Conservation (phyloP, 2,113 vertebrate species). For the mouse (Mus musculus) region DNA sequence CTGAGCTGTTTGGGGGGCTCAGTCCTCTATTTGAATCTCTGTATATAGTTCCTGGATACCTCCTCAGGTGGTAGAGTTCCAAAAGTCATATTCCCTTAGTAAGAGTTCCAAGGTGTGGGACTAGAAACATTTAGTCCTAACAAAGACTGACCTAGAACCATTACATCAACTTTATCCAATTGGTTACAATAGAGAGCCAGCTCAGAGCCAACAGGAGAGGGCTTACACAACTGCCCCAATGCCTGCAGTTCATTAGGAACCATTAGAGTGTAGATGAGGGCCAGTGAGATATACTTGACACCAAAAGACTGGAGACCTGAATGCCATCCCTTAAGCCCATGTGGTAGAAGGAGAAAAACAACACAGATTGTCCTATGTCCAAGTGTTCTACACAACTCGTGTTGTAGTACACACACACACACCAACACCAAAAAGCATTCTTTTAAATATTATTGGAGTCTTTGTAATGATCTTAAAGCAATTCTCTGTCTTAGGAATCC, state of each 20-base stretch:
- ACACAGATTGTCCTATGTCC: not conserved
- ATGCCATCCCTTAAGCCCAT: not conserved
- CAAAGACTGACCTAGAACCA: not conserved
- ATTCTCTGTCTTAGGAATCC: not conserved
- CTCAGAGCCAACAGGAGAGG: not conserved
- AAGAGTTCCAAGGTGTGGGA: not conserved
- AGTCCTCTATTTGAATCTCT: not conserved
- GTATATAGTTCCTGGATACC: not conserved
- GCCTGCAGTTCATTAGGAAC: not conserved
- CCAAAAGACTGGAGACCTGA: not conserved
- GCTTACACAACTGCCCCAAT: not conserved
- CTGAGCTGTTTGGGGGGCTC: not conserved
- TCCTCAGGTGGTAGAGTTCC: not conserved
- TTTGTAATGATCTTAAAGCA: not conserved
- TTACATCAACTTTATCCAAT: not conserved
- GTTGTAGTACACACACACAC: not conserved
- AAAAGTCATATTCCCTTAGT: not conserved
- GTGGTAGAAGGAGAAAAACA: not conserved
- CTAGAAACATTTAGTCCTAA: not conserved
- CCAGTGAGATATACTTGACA: not conserved
- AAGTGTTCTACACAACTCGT: not conserved
- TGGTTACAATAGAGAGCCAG: not conserved
- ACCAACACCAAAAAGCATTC: not conserved
- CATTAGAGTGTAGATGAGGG: not conserved
- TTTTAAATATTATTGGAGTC: not conserved